Evolutionary conservation across 2,113 vertebrate species (phyloP).

Genomic region (Podarcis cretensis): DNA sequence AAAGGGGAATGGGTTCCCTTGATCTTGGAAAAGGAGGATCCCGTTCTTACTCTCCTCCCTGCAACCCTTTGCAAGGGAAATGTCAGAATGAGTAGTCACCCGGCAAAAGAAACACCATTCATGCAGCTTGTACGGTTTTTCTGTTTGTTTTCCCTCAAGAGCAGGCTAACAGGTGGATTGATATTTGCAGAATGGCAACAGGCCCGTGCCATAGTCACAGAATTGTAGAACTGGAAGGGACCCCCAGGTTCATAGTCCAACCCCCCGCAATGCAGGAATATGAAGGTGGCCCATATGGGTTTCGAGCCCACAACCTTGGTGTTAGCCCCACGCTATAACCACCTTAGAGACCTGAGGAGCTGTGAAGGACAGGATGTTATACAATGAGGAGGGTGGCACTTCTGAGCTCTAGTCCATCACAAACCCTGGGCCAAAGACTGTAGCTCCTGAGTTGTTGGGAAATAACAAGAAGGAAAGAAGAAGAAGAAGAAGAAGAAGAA

Average conservation of each 20-base stretch:
- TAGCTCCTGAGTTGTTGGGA: too few relatives aligned
- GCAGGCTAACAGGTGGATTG: neutral
- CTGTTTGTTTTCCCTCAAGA: neutral
- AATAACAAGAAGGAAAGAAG: too few relatives aligned
- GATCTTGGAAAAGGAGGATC: neutral
- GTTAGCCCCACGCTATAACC: too few relatives aligned
- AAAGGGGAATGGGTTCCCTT: neutral
- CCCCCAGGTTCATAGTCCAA: too few relatives aligned
- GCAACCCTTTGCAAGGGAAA: constrained; percentile 8
- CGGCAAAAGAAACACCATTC: constrained; percentile 37
- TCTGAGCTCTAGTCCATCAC: neutral
- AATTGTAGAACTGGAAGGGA: too few relatives aligned
- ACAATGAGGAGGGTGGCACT: neutral
- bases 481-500: too few relatives aligned
- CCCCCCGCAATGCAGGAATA: too few relatives aligned
- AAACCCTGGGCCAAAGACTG: constrained; percentile 6
- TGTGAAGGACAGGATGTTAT: neutral
- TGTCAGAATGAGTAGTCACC: constrained; percentile 6
- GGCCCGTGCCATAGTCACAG: too few relatives aligned
- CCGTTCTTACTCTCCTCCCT: neutral
- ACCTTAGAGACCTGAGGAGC: too few relatives aligned
- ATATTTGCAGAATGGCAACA: constrained; percentile 25
- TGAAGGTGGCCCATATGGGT: too few relatives aligned
- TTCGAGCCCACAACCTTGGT: too few relatives aligned
- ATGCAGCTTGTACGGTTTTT: constrained; percentile 16